Evolutionary conservation across 2,113 vertebrate species (phyloP).

Genomic region (Euleptes europaea): DNA sequence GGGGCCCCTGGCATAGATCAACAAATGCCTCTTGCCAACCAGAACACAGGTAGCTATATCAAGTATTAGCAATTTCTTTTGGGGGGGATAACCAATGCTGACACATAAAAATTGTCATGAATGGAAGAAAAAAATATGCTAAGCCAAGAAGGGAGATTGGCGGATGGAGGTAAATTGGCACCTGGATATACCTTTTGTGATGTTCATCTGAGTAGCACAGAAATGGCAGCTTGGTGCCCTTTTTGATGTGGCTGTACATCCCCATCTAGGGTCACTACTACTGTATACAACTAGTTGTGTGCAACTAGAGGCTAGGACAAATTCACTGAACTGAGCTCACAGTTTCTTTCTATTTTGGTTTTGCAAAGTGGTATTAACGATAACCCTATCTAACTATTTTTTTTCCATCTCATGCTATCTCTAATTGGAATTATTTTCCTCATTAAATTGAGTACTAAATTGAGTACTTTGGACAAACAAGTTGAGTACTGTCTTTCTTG

Average conservation of each 20-base stretch:
- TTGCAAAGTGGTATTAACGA: slow-evolving; percentile 2
- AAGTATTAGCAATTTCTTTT: neutral
- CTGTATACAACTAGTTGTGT: neutral
- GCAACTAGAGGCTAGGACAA: neutral
- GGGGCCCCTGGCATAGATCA: neutral
- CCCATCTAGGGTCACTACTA: neutral
- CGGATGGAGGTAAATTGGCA: neutral
- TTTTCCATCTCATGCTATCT: neutral
- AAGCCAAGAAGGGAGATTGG: neutral
- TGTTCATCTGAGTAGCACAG: neutral
- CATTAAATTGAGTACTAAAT: neutral
- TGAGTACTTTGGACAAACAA: too few relatives aligned
- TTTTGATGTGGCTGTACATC: neutral
- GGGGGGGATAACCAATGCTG: neutral
- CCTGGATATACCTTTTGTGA: too few relatives aligned
- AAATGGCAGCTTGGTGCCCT: neutral
- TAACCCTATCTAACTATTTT: neutral
- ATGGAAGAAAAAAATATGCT: neutral
- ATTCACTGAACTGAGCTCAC: neutral
- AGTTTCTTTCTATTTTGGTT: neutral
- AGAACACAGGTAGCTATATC: neutral
- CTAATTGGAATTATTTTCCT: neutral
- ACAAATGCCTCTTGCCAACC: neutral
- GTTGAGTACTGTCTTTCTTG: too few relatives aligned
- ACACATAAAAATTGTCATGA: neutral